phyloP scores from a whole-genome alignment of 2,797 vertebrate genomes.

The Oceanodroma leucorhoa region DNA sequence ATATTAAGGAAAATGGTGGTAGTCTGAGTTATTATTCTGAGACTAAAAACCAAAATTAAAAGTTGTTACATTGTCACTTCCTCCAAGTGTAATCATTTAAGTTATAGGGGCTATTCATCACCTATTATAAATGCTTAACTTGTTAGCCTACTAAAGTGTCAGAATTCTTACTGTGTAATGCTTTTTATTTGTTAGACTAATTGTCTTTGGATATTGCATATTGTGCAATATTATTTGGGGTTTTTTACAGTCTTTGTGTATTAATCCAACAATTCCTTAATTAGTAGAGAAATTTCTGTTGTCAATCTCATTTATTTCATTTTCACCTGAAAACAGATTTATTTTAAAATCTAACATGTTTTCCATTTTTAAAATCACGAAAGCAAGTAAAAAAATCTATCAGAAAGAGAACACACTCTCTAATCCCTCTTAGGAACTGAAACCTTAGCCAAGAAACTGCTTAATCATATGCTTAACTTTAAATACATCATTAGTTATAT shows the following conservation, averaged over 20 bases:
- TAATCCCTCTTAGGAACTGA: background rate
- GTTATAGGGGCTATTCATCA: background rate
- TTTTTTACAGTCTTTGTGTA: background rate
- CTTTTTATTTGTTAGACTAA: background rate
- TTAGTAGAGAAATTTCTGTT: background rate
- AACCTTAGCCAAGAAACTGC: background rate
- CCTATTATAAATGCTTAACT: background rate
- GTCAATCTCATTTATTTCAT: background rate
- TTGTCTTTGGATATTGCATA: background rate
- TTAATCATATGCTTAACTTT: background rate
- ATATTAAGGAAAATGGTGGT: background rate
- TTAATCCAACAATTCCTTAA: background rate
- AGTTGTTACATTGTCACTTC: background rate
- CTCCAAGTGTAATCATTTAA: background rate
- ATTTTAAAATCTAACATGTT: background rate
- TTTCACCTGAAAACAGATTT: background rate
- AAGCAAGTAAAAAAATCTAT: background rate
- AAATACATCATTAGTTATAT: background rate
- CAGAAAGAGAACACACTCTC: background rate
- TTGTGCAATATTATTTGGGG: background rate
- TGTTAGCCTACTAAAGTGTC: background rate
- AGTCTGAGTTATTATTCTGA: background rate
- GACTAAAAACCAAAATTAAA: background rate
- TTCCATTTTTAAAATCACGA: background rate
- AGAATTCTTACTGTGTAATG: rapidly evolving